Evolutionary conservation across 2,797 vertebrate species (phyloP).

Genomic region (Perdix hodgsoniae): DNA sequence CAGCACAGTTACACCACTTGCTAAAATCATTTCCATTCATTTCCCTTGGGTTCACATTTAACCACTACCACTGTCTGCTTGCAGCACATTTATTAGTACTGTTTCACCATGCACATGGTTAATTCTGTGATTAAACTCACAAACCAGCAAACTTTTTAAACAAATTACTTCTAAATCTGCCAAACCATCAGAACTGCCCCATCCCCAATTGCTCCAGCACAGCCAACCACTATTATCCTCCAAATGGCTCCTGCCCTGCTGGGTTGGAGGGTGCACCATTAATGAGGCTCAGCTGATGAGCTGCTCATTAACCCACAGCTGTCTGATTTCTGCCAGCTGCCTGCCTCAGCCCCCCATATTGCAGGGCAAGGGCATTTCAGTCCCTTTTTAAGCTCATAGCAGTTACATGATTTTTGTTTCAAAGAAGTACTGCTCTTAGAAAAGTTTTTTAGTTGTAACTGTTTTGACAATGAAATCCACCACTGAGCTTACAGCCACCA

Average conservation of each 20-base stretch:
- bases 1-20: rapidly evolving
- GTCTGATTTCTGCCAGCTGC: conserved; percentile 15
- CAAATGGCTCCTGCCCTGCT: rapidly evolving
- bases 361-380: background rate
- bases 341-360: background rate
- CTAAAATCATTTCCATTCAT: background rate
- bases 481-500: rapidly evolving
- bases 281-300: background rate
- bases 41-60: rapidly evolving
- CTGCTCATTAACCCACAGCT: background rate
- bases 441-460: background rate
- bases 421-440: background rate
- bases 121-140: background rate
- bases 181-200: background rate
- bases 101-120: no score
- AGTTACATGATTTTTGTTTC: background rate
- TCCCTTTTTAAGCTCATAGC: background rate
- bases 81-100: background rate
- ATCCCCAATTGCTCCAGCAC: background rate
- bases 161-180: background rate
- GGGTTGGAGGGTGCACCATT: background rate
- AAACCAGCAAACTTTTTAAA: background rate
- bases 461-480: background rate
- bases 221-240: background rate
- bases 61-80: background rate